phyloP scores from a whole-genome alignment of 2,797 vertebrate genomes.

The Austrolebias charrua region DNA sequence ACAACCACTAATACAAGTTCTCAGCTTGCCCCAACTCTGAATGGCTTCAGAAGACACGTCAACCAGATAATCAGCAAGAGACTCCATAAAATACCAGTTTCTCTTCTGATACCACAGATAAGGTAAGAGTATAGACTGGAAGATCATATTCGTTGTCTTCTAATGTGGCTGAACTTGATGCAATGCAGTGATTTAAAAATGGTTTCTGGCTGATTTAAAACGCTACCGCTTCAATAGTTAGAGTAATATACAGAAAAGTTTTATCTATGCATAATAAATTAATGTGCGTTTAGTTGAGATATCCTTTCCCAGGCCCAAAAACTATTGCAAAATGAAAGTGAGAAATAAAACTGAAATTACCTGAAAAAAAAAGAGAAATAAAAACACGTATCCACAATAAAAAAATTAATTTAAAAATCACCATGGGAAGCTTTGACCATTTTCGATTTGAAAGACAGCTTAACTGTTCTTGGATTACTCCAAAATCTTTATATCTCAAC shows the following conservation, averaged over 20 bases:
- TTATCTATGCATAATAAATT: no score
- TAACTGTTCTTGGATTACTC: slow-evolving; percentile 50
- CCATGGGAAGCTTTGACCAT: slow-evolving; percentile 29
- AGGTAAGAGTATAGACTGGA: slow-evolving; percentile 47
- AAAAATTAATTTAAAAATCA: slow-evolving; percentile 1
- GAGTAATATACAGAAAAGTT: not conserved
- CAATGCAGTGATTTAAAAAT: slow-evolving; percentile 28
- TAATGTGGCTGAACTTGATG: slow-evolving; percentile 59
- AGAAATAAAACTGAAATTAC: not conserved
- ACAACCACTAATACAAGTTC: slow-evolving; percentile 38
- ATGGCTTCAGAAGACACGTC: slow-evolving; percentile 59
- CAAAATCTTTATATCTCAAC: slow-evolving; percentile 34
- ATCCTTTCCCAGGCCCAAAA: not conserved
- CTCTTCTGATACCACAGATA: slow-evolving; percentile 51
- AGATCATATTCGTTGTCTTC: slow-evolving; percentile 57
- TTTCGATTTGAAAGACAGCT: slow-evolving; percentile 24
- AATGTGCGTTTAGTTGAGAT: not conserved
- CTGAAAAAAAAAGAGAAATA: slow-evolving; percentile 19
- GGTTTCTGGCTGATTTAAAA: slow-evolving; percentile 23
- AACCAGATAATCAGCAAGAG: slow-evolving; percentile 60
- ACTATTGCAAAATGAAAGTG: not conserved
- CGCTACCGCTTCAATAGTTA: not conserved
- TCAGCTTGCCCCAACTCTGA: slow-evolving; percentile 36
- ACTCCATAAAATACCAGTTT: slow-evolving; percentile 52
- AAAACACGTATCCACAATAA: not conserved